Base-by-base conservation (phyloP, 1,140 invertebrate genomes). In the Drosophila ananassae region DNA sequence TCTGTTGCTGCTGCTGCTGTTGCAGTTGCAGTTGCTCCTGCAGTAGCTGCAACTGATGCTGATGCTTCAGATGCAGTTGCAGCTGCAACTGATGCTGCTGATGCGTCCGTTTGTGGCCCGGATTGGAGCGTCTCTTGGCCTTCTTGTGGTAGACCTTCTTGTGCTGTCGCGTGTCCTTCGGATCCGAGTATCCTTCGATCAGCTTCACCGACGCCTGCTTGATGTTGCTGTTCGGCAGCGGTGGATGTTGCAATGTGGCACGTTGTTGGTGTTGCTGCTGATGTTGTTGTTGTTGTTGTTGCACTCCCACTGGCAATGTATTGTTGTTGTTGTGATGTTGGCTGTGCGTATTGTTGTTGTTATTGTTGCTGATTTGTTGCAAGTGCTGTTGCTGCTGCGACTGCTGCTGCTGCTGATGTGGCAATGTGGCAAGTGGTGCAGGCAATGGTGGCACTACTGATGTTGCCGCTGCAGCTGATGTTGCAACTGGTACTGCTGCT, bases 101-200 rank as follows among this genome's bases (percentile, higher is more conserved):
- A 8, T 79, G 83, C 2, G 25, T 5, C 25, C 73, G 67, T 59
- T 82, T 87, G 47, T 89, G 83, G 0, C 71, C 28, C 6, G 77
- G 52, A 9, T 58, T 57, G n/a, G 63, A 24, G 21, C 90, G 79
- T 10, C 85, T 63, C 46, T 91, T 91, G 60, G 63, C 83, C 64
- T 90, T 91, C 66, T 91, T 91, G 67, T 91, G 90, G 24, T 85
- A 90, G 53, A 89, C 90, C 73, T 91, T 91, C 57, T 91, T 91
- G 57, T 91, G 90, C 21, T 82, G 76, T 6, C 84, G 83, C 32
- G 90, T 79, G 34, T 91, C 90, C 66, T 91, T 91, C 2, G 90
- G 90, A 67, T 91, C 90, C 2, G 90, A 91, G 12, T 91, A 91
- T 21, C 90, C 90, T 56, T 91, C 90, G 53, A 91, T 91, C 3